phyloP scores from a whole-genome alignment of 1,140 invertebrate species.

The Rhyacophila brunnea region DNA sequence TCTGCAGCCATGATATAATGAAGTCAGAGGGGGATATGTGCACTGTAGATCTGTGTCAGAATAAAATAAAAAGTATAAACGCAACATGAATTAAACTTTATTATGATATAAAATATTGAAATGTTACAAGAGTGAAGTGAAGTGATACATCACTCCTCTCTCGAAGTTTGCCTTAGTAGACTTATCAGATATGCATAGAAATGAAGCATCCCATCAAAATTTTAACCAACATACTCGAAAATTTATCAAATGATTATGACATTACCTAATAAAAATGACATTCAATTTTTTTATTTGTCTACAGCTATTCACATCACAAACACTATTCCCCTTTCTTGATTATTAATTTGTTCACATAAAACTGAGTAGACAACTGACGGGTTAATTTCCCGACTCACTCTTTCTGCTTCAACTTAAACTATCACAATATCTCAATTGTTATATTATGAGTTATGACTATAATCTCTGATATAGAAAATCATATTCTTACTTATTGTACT shows the following conservation, averaged over 20 bases:
- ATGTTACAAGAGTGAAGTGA: constrained; percentile 10
- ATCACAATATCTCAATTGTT: constrained; percentile 4
- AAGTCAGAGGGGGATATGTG: too few relatives aligned
- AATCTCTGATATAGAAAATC: background rate
- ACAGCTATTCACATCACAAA: constrained; percentile 31
- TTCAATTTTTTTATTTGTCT: constrained; percentile 23
- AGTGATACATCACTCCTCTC: constrained; percentile 9
- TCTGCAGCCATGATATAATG: too few relatives aligned
- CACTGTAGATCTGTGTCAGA: too few relatives aligned
- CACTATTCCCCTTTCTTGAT: constrained; percentile 7
- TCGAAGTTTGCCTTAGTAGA: too few relatives aligned
- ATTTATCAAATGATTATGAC: background rate
- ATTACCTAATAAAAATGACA: constrained; percentile 14
- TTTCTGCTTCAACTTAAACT: constrained; percentile 7
- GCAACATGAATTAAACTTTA: constrained; percentile 35
- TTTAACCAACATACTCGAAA: constrained; percentile 8
- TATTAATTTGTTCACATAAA: background rate
- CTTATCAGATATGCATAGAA: constrained; percentile 16
- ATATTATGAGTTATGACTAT: constrained; percentile 3
- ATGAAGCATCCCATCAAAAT: constrained; percentile 21
- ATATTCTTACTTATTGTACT: too few relatives aligned
- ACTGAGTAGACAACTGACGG: background rate
- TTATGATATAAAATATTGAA: constrained; percentile 28
- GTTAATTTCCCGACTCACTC: too few relatives aligned
- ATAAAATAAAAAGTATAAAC: constrained; percentile 19